A percentile compares a stretch with the other conserved stretches of the same genome.
Conservation (phyloP, 2,113 vertebrate species). For the Athene cunicularia region DNA sequence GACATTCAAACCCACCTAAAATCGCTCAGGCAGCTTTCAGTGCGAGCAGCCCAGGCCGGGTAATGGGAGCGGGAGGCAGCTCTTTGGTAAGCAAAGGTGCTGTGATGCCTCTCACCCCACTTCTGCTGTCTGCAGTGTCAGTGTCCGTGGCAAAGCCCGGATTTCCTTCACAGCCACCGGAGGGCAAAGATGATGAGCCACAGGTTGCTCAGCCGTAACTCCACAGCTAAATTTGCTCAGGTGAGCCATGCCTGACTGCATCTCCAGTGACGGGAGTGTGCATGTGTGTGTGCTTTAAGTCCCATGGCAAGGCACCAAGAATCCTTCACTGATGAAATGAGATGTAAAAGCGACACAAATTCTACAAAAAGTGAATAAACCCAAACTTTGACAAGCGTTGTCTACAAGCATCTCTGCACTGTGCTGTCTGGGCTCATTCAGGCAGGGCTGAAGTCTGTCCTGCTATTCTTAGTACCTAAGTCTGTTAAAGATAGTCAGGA, state of each 20-base stretch:
- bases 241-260: neutral
- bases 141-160: neutral
- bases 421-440: neutral
- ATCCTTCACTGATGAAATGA: neutral
- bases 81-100: neutral
- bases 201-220: neutral
- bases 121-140: neutral
- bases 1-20: neutral
- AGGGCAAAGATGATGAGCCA: neutral
- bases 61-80: too few species aligned
- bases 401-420: fast-evolving
- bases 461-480: neutral
- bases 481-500: neutral
- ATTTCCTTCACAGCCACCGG: neutral
- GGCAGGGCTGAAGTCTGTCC: neutral
- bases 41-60: neutral
- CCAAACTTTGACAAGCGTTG: neutral
- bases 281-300: too few species aligned
- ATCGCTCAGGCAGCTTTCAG: neutral
- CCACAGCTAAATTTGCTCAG: neutral
- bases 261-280: neutral
- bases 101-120: neutral
- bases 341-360: neutral
- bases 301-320: neutral
- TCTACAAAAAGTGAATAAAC: neutral